A percentile compares a stretch with the other conserved stretches of the same genome.
Conservation (phyloP, 2,797 vertebrate species). For the Knipowitschia caucasica region DNA sequence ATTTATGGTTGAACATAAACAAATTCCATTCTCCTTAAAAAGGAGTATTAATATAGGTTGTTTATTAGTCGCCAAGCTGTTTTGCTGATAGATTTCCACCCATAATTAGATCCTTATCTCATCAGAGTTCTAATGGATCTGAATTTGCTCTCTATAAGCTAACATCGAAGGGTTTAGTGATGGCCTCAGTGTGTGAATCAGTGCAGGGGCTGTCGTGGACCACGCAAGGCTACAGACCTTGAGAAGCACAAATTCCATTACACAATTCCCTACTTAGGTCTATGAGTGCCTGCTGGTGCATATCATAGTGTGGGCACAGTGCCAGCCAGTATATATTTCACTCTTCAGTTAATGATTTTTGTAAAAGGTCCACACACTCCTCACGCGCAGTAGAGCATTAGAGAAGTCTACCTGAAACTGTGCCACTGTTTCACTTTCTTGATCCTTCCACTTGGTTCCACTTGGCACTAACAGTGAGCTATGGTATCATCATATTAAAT, state of each 20-base stretch:
- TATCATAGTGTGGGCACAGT: constrained; percentile 38
- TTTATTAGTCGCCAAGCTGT: too few species aligned
- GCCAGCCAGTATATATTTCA: constrained; percentile 51
- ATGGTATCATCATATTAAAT: too few species aligned
- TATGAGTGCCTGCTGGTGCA: constrained; percentile 23
- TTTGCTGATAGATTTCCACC: background rate
- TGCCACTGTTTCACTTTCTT: too few species aligned
- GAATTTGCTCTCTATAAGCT: constrained; percentile 30
- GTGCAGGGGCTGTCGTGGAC: constrained; percentile 47
- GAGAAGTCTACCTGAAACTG: background rate
- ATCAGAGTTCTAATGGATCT: background rate
- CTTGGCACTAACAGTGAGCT: too few species aligned
- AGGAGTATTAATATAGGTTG: too few species aligned
- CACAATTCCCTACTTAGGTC: constrained; percentile 50
- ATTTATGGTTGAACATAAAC: too few species aligned
- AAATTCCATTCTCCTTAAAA: too few species aligned
- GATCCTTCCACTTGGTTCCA: too few species aligned
- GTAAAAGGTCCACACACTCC: constrained; percentile 31
- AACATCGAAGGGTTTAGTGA: constrained; percentile 29
- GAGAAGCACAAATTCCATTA: constrained; percentile 67
- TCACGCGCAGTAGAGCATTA: constrained; percentile 23
- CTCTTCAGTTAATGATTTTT: constrained; percentile 46
- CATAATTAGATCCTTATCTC: background rate
- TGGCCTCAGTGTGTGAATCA: constrained; percentile 50
- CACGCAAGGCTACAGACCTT: constrained; percentile 55